These are phyloP conservation scores for Gnathonemus echidnorhynchus DNA, from an alignment of 2,113 vertebrate genomes.

Conservation along the genomic window DNA sequence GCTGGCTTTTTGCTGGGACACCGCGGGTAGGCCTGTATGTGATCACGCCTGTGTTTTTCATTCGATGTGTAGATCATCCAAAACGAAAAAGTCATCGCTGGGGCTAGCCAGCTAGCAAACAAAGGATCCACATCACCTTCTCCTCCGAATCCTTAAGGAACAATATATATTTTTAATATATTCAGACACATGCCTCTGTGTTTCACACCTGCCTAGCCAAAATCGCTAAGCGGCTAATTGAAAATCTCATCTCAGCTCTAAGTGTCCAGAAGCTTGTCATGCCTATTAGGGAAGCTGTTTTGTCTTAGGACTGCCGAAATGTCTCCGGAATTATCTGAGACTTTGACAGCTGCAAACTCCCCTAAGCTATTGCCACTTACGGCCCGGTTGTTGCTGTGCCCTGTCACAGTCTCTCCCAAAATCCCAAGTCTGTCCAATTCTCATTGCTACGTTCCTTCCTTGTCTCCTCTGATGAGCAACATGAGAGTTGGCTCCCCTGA, in stretches of 20 bases:
- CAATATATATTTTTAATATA: conserved; percentile 37
- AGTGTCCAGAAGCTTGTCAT: conserved; percentile 23
- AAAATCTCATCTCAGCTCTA: conserved; percentile 29
- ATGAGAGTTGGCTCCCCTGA: not conserved
- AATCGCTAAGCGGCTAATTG: conserved; percentile 21
- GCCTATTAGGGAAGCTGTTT: conserved; percentile 37
- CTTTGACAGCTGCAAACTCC: conserved; percentile 29
- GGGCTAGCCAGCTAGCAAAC: not conserved
- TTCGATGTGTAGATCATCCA: not conserved
- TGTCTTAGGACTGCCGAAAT: conserved; percentile 22
- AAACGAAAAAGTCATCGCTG: not conserved
- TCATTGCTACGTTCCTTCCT: conserved; percentile 15
- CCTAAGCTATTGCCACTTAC: conserved; percentile 32
- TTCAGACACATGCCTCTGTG: conserved; percentile 31
- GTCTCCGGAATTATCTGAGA: conserved; percentile 22
- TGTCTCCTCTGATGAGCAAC: conserved; percentile 27
- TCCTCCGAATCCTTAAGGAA: conserved; percentile 32
- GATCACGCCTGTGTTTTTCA: not conserved
- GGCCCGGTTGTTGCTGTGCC: conserved; percentile 17
- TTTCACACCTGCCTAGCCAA: conserved; percentile 45
- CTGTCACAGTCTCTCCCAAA: conserved; percentile 36
- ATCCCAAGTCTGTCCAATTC: conserved; percentile 29
- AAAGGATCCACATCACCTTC: conserved; percentile 20
- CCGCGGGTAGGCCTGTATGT: not conserved
- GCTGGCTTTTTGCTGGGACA: not conserved